These are phyloP conservation scores for Rhadina sibilatrix DNA, from an alignment of 2,113 vertebrate genomes.

Conservation along the genomic window DNA sequence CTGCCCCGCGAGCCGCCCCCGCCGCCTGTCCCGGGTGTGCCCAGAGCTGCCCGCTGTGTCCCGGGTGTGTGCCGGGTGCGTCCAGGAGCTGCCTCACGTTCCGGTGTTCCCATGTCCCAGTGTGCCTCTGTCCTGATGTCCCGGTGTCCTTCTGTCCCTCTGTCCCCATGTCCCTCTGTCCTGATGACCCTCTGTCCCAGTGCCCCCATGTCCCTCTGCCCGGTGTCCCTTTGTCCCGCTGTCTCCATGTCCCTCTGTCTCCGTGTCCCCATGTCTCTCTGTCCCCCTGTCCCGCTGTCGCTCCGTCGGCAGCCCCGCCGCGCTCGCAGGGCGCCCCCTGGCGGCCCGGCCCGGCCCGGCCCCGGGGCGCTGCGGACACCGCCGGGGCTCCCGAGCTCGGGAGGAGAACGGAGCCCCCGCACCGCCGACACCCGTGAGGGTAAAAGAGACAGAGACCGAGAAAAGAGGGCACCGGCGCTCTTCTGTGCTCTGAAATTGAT, in stretches of 20 bases:
- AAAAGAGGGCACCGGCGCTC: not conserved
- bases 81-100: too few species aligned
- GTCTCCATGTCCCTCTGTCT: too few species aligned
- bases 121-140: not conserved
- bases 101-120: not conserved
- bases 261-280: too few species aligned
- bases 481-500: not conserved
- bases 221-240: not conserved
- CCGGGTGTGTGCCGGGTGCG: not conserved
- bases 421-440: accelerated
- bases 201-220: not conserved
- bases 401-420: not conserved
- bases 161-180: too few species aligned
- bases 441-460: not conserved
- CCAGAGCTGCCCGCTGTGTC: not conserved
- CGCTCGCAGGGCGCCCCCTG: not conserved
- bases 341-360: not conserved
- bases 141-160: accelerated
- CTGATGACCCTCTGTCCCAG: accelerated
- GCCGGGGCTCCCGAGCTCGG: not conserved
- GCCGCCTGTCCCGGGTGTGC: not conserved
- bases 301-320: not conserved
- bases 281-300: too few species aligned
- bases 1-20: not conserved
- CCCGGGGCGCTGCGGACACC: not conserved